Evolutionary conservation across 64 coral and sea anemone species (phyloP).

Genomic region (Acropora tenuis): DNA sequence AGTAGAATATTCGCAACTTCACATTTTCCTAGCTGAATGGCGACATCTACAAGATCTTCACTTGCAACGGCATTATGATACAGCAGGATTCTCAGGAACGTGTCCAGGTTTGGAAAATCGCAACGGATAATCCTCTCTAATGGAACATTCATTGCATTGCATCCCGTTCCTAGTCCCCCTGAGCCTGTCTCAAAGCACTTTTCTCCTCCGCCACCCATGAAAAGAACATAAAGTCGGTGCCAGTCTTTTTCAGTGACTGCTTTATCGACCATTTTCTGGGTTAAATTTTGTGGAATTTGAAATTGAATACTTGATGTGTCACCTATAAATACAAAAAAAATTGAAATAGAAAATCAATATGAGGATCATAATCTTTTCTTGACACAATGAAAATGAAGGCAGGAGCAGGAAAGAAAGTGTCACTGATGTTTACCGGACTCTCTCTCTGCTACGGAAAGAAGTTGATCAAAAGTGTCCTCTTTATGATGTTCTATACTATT

Average conservation of each 20-base stretch:
- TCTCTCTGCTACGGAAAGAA: neutral
- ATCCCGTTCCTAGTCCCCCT: conserved; percentile 42
- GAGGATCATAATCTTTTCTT: too few species aligned
- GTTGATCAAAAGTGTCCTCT: conserved; percentile 17
- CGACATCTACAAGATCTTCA: conserved; percentile 2
- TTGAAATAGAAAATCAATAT: neutral
- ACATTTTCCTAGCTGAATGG: conserved; percentile 38
- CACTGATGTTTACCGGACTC: neutral
- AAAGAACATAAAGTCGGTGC: conserved; percentile 51
- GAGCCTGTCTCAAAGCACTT: neutral
- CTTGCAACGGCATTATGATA: conserved; percentile 26
- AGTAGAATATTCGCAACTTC: neutral
- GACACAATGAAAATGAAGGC: too few species aligned
- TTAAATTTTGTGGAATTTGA: neutral
- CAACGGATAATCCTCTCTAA: neutral
- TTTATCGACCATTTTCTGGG: conserved; percentile 10
- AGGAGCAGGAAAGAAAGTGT: neutral
- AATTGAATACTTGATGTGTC: conserved; percentile 33
- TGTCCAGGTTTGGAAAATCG: neutral
- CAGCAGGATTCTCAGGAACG: conserved; percentile 11
- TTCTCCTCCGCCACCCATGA: conserved; percentile 14
- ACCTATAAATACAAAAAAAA: neutral
- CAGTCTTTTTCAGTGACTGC: conserved; percentile 34
- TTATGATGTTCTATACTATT: neutral
- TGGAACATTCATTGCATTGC: conserved; percentile 39